A percentile compares a stretch with the other conserved stretches of the same genome.
These are phyloP conservation scores for Nomada fabriciana DNA, from an alignment of 2,888 invertebrate species.

Conservation along the genomic window DNA sequence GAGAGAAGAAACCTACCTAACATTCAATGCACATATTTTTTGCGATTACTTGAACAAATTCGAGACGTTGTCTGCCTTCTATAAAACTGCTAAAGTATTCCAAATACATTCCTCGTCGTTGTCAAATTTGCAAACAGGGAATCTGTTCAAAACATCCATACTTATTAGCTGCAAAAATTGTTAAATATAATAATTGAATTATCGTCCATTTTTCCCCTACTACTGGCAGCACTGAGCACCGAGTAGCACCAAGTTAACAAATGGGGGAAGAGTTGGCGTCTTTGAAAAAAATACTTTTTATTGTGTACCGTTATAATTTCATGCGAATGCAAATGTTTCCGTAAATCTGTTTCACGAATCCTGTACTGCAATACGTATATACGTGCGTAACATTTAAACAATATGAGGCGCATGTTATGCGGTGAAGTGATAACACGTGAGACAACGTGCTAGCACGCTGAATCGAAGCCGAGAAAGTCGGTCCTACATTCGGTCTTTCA, in stretches of 20 bases:
- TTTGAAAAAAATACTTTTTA: constrained; percentile 21
- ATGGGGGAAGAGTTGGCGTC: constrained; percentile 14
- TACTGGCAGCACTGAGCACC: no score
- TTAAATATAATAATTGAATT: no score
- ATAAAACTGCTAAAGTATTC: no score
- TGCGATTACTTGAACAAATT: no score
- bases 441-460: constrained; percentile 44
- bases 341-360: constrained; percentile 12
- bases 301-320: constrained; percentile 29
- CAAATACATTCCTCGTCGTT: no score
- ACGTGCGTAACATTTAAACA: constrained; percentile 15
- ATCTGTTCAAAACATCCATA: no score
- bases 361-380: constrained; percentile 10
- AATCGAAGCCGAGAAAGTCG: constrained; percentile 34
- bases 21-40: no score
- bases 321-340: constrained; percentile 26
- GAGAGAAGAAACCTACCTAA: no score
- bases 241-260: constrained; percentile 40
- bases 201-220: no score
- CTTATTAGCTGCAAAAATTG: no score
- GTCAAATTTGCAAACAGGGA: no score
- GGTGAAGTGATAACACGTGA: constrained; percentile 38
- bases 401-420: constrained; percentile 31
- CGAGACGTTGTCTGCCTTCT: no score
- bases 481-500: constrained; percentile 23